Percentiles rank a stretch among this genome's conserved stretches.
Conservation (phyloP, 1,140 invertebrate genomes). For the Steinernema khuongi region DNA sequence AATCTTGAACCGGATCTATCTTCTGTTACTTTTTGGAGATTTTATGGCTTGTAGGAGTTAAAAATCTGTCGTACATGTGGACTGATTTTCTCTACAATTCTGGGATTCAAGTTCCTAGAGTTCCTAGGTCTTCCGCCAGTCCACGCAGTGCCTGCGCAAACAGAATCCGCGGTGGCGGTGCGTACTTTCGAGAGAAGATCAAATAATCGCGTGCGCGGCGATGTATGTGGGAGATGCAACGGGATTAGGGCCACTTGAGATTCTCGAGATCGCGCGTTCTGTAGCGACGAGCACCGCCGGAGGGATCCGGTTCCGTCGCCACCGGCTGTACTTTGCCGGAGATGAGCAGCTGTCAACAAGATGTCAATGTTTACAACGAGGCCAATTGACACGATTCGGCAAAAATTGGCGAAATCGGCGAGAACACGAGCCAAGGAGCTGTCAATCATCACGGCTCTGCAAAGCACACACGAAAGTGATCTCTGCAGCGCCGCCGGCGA, state of each 20-base stretch:
- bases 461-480: slow-evolving; percentile 11
- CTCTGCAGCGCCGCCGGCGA: background rate
- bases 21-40: too few relatives aligned
- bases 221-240: background rate
- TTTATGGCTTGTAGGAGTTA: too few relatives aligned
- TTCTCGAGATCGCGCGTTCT: background rate
- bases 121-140: too few relatives aligned
- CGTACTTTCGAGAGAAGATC: too few relatives aligned
- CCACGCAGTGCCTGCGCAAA: too few relatives aligned
- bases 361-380: slow-evolving; percentile 6
- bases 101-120: too few relatives aligned
- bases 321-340: background rate
- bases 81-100: too few relatives aligned
- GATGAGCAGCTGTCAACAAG: slow-evolving; percentile 15
- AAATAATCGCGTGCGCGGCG: too few relatives aligned
- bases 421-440: background rate
- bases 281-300: background rate
- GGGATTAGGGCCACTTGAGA: background rate
- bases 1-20: too few relatives aligned
- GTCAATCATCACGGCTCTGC: background rate
- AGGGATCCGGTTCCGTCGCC: background rate
- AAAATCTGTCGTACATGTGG: too few relatives aligned
- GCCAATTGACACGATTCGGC: slow-evolving; percentile 1
- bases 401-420: background rate
- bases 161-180: too few relatives aligned